Percentiles rank a stretch among this genome's conserved stretches.
These are phyloP conservation scores for Diarsia rubi DNA, from an alignment of 2,888 invertebrate species.

Conservation along the genomic window DNA sequence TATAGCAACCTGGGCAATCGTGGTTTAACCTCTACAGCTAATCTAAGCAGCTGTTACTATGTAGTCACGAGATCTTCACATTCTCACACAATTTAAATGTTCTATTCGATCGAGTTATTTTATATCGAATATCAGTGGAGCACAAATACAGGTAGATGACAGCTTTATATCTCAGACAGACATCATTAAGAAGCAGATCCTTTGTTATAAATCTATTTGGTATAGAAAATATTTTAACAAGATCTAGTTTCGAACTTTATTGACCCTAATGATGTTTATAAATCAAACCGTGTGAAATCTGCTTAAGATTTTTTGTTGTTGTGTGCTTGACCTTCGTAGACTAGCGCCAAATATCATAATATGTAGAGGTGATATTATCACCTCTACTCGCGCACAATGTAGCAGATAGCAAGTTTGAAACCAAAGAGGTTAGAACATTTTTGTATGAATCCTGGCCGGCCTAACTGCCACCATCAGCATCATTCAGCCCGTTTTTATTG, in stretches of 20 bases:
- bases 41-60: no score
- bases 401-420: background rate
- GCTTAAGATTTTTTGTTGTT: conserved; percentile 19
- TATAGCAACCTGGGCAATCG: no score
- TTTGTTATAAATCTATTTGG: conserved; percentile 78
- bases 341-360: background rate
- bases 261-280: conserved; percentile 45
- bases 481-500: no score
- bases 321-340: background rate
- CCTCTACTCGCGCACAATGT: background rate
- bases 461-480: no score
- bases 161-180: conserved; percentile 36
- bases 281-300: conserved; percentile 29
- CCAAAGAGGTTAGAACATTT: no score
- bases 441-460: no score
- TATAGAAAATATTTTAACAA: conserved; percentile 82
- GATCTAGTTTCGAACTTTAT: conserved; percentile 41
- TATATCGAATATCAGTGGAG: background rate
- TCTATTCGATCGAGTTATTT: background rate
- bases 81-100: conserved; percentile 1
- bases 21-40: no score
- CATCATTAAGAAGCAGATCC: conserved; percentile 81
- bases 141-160: conserved; percentile 13
- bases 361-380: no score
- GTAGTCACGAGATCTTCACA: no score